A percentile compares a stretch with the other conserved stretches of the same genome.
phyloP scores from a whole-genome alignment of 1,140 invertebrate genomes.

The Bombus turneri region DNA sequence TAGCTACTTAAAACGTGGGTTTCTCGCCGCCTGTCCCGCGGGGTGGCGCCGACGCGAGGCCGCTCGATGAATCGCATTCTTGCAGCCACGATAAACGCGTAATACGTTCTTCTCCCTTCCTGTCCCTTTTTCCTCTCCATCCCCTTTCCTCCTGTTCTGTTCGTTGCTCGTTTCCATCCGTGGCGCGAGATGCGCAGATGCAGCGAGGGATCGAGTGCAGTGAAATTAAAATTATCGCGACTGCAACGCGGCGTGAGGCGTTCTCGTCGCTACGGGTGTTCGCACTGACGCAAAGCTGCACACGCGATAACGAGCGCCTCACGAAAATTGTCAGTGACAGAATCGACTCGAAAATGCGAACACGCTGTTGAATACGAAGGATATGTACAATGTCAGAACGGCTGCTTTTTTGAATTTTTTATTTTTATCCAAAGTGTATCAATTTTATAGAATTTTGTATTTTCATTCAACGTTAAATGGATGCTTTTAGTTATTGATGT shows the following conservation, averaged over 20 bases:
- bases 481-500: too few species aligned
- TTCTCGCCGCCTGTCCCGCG: constrained; percentile 23
- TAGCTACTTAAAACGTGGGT: constrained; percentile 44
- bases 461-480: too few species aligned
- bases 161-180: background rate
- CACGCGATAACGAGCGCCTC: constrained; percentile 23
- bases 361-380: background rate
- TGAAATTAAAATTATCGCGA: constrained; percentile 47
- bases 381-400: background rate
- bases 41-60: constrained; percentile 25
- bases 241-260: background rate
- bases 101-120: constrained; percentile 26
- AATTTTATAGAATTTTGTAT: too few species aligned
- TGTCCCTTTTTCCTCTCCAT: background rate
- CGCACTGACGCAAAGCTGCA: background rate
- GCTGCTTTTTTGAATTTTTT: background rate
- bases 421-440: background rate
- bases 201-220: constrained; percentile 5
- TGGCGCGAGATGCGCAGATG: constrained; percentile 2
- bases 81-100: constrained; percentile 32
- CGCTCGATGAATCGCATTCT: constrained; percentile 53
- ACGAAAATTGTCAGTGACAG: constrained; percentile 4
- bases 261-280: background rate
- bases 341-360: background rate
- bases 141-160: too few species aligned